Evolutionary conservation across 2,113 vertebrate species (phyloP).

Genomic region (Petaurus breviceps): DNA sequence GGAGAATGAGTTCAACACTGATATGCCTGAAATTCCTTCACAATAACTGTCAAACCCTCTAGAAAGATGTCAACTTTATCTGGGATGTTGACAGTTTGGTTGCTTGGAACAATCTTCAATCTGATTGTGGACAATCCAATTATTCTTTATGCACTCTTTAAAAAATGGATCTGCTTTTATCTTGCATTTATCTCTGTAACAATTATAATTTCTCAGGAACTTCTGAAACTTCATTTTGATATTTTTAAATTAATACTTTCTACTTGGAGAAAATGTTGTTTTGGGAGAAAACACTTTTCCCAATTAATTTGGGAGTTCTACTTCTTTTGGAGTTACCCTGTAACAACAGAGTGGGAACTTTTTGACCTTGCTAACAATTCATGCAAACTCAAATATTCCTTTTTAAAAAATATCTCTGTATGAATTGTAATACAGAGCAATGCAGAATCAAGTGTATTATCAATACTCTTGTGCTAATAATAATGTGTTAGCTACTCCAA

Average conservation of each 20-base stretch:
- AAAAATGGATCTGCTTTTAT: background rate
- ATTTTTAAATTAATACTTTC: background rate
- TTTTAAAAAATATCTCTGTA: background rate
- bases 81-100: conserved; percentile 95
- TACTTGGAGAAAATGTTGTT: background rate
- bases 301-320: background rate
- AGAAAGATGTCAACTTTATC: conserved; percentile 88
- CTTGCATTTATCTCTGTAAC: background rate
- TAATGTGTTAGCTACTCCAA: background rate
- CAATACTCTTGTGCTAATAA: background rate
- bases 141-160: background rate
- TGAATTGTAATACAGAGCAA: background rate
- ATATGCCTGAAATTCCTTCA: conserved; percentile 95
- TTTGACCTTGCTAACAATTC: background rate
- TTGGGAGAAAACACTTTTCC: background rate
- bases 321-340: background rate
- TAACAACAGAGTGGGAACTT: background rate
- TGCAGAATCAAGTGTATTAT: background rate
- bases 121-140: conserved; percentile 71
- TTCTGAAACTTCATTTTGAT: background rate
- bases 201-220: background rate
- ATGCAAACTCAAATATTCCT: background rate
- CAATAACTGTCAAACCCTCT: conserved; percentile 90
- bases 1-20: conserved; percentile 90
- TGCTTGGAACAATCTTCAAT: conserved; percentile 98